Base-by-base conservation (phyloP, 2,888 invertebrate species). In the Eupithecia tripunctaria region DNA sequence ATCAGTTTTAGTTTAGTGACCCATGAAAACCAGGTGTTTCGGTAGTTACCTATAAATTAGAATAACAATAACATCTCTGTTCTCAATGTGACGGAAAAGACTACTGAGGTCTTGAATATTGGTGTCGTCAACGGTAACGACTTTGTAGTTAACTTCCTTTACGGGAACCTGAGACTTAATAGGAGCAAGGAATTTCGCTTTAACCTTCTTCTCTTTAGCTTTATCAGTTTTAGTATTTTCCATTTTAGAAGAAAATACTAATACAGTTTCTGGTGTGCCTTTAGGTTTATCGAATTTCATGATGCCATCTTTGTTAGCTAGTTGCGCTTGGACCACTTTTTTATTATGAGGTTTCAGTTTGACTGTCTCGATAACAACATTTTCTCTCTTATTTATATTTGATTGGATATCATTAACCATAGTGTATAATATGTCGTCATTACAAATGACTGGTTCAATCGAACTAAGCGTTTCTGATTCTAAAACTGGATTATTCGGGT, bases 231-330 rank as follows among this genome's bases (percentile, higher is more conserved):
- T 76, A 56, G 72, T 59, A 12, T 68, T 74, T 74, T 71, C 65
- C 38, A 18, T 51, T 60, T 67, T 79, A 6, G 43, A 67, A 18
- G 38, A 36, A 7, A 41, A 68, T 8, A 56, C 64, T 43, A n/a
- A n/a, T n/a, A 68, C 68, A 43, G 72, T 47, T 78, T 59, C 27
- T 15, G 14, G n/a, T 59, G 38, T 63, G 14, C 63, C 27, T 67
- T 84, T 82, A 8, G 92, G 91, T 74, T 88, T 91, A 29, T 78
- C 77, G 75, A 84, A 94, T 79, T 93, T 94, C 93, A 94, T 92
- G 36, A 89, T 76, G 1, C 93, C 93, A 73, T 83, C 87, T 82
- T 89, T 91, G 72, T 94, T 93, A 2, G 87, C 84, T 67, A 94
- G 78, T 76, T 86, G 86, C 4, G 93, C 80, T 84, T 94, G 94